These are phyloP conservation scores for Pungitius pungitius DNA, from an alignment of 2,113 vertebrate species.

Conservation along the genomic window DNA sequence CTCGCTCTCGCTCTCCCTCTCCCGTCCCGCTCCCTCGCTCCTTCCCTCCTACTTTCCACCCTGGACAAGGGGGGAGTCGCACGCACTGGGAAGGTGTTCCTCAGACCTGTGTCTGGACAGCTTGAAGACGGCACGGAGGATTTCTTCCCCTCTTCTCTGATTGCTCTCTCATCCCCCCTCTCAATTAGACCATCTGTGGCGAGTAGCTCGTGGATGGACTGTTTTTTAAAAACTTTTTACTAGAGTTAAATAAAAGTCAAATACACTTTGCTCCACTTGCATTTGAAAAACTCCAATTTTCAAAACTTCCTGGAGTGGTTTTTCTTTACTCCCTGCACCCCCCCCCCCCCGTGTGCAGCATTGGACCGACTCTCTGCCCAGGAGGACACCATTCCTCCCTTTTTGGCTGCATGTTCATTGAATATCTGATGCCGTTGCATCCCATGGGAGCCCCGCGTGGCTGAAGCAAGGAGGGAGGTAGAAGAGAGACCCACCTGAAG, in stretches of 20 bases:
- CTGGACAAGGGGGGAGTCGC: slow-evolving; percentile 74
- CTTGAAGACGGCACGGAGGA: slow-evolving; percentile 73
- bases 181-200: slow-evolving; percentile 40
- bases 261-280: slow-evolving; percentile 59
- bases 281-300: slow-evolving; percentile 42
- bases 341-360: slow-evolving; percentile 67
- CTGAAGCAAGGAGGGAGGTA: slow-evolving; percentile 76
- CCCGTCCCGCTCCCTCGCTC: slow-evolving; percentile 67
- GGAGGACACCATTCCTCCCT: slow-evolving; percentile 48
- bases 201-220: slow-evolving; percentile 75
- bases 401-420: slow-evolving; percentile 67
- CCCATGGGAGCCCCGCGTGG: slow-evolving; percentile 73
- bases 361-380: slow-evolving; percentile 59
- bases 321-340: slow-evolving; percentile 38
- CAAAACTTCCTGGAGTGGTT: slow-evolving; percentile 30
- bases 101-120: slow-evolving; percentile 79
- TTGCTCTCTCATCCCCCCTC: slow-evolving; percentile 31
- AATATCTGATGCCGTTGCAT: slow-evolving; percentile 67
- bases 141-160: slow-evolving; percentile 57
- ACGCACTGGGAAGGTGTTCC: slow-evolving; percentile 81
- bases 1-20: slow-evolving; percentile 67
- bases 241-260: slow-evolving; percentile 60
- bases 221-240: slow-evolving; percentile 69
- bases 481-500: slow-evolving; percentile 75
- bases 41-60: slow-evolving; percentile 82